Conservation (phyloP, 2,888 invertebrate species). For the Baronia brevicornis region DNA sequence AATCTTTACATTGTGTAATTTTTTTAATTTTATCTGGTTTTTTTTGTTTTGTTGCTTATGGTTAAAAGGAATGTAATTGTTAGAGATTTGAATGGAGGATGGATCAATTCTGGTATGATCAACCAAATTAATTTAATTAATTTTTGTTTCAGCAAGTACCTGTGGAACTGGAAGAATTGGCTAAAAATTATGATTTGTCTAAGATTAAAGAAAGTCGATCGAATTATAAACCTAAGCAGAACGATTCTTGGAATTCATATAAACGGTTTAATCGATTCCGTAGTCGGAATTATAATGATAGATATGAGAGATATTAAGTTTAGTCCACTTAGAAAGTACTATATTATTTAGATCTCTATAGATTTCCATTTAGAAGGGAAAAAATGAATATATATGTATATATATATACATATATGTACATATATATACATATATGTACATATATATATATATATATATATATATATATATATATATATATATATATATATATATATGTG, state of each 20-base stretch:
- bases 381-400: too few species aligned
- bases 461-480: too few species aligned
- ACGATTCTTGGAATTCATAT: conserved; percentile 25
- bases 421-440: too few species aligned
- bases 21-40: conserved; percentile 3
- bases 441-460: too few species aligned
- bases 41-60: neutral
- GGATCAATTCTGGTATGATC: too few species aligned
- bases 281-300: conserved; percentile 13
- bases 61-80: too few species aligned
- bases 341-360: neutral
- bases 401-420: too few species aligned
- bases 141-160: conserved; percentile 45
- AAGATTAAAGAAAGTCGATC: conserved; percentile 34
- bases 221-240: conserved; percentile 30
- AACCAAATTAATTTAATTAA: conserved; percentile 3
- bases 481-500: too few species aligned
- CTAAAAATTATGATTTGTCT: conserved; percentile 30
- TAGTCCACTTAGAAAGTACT: neutral
- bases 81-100: too few species aligned
- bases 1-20: conserved; percentile 12
- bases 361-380: too few species aligned
- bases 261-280: conserved; percentile 30
- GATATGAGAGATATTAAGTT: conserved; percentile 10
- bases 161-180: conserved; percentile 40